phyloP scores from a whole-genome alignment of 2,888 invertebrate genomes.

The Rotaria socialis region DNA sequence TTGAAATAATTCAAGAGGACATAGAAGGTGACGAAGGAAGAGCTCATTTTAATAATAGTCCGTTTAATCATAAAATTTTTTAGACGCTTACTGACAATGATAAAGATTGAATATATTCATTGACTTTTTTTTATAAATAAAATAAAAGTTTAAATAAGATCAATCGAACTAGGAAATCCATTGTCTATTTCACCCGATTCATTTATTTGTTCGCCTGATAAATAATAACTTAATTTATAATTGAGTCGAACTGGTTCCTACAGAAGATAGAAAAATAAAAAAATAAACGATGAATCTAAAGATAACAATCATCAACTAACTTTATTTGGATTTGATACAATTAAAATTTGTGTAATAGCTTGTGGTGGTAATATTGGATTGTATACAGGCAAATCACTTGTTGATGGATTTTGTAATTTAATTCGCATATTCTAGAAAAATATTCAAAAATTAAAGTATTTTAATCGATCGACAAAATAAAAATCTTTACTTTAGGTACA shows the following conservation, averaged over 20 bases:
- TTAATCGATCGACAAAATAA: no score
- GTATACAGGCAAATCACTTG: conserved; percentile 71
- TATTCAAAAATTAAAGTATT: background rate
- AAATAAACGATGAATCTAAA: conserved; percentile 23
- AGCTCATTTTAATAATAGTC: no score
- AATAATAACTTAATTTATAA: conserved; percentile 55
- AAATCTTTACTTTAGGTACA: conserved; percentile 73
- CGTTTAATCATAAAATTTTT: no score
- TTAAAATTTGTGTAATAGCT: conserved; percentile 81
- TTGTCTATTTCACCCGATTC: conserved; percentile 55
- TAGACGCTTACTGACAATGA: no score
- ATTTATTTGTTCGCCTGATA: conserved; percentile 51
- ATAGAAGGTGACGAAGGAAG: no score
- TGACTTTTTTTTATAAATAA: background rate
- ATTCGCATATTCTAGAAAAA: conserved; percentile 72
- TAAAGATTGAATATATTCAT: background rate
- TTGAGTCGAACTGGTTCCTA: conserved; percentile 58
- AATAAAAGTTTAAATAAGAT: conserved; percentile 15
- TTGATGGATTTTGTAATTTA: conserved; percentile 75
- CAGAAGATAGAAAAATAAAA: conserved; percentile 48
- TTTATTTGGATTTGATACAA: conserved; percentile 73
- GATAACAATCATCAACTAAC: conserved; percentile 52
- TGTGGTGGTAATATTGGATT: conserved; percentile 84
- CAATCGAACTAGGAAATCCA: conserved; percentile 6
- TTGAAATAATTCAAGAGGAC: no score